Evolutionary conservation across 2,113 vertebrate species (phyloP).

Genomic region (Lethenteron camtschaticum): DNA sequence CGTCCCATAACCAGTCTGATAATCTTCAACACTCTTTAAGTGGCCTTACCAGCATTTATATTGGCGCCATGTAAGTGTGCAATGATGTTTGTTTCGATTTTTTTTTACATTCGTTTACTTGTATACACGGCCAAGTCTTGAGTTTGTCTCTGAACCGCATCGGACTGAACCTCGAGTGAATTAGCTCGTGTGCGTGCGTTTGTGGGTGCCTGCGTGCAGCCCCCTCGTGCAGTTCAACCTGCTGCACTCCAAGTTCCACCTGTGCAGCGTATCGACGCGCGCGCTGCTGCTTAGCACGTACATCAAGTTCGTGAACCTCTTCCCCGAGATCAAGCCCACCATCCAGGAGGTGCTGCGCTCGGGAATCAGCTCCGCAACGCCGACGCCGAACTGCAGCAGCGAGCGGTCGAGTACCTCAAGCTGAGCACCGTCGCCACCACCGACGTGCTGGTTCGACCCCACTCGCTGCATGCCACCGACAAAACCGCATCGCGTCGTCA

Average conservation of each 20-base stretch:
- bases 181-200: too few species aligned
- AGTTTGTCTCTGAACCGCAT: too few species aligned
- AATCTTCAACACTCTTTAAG: too few species aligned
- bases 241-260: conserved; percentile 71
- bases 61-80: background rate
- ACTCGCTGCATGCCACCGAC: too few species aligned
- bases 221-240: conserved; percentile 72
- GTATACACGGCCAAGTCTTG: too few species aligned
- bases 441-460: conserved; percentile 44
- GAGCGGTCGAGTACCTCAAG: conserved; percentile 69
- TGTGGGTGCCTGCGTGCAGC: conserved; percentile 15
- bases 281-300: conserved; percentile 66
- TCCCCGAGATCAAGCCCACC: conserved; percentile 72
- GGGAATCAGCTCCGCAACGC: conserved; percentile 69
- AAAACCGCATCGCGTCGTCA: too few species aligned
- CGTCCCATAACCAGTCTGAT: too few species aligned
- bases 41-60: background rate
- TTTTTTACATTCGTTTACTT: background rate
- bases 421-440: conserved; percentile 75
- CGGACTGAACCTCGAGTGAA: too few species aligned
- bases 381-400: conserved; percentile 67
- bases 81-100: background rate
- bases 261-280: conserved; percentile 59
- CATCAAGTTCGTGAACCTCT: conserved; percentile 83
- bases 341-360: conserved; percentile 72